Evolutionary conservation across 2,888 invertebrate genomes (phyloP).

Genomic region (Ornithoptera priamus): DNA sequence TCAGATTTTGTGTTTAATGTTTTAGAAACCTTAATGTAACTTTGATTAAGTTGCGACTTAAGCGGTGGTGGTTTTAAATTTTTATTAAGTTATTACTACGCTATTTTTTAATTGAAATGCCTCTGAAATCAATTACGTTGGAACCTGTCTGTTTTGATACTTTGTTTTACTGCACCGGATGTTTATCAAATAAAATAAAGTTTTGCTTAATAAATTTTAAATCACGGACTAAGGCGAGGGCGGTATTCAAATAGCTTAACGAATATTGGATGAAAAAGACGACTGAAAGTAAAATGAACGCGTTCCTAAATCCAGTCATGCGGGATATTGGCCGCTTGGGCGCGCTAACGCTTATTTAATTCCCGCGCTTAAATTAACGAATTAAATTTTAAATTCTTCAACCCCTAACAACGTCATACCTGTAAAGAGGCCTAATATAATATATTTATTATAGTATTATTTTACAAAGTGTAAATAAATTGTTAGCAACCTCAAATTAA

Average conservation of each 20-base stretch:
- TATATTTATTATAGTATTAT: too few relatives aligned
- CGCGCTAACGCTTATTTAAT: conserved; percentile 7
- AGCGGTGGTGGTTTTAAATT: too few relatives aligned
- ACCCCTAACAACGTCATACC: too few relatives aligned
- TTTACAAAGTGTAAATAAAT: too few relatives aligned
- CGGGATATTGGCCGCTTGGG: conserved; percentile 6
- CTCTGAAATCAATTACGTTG: too few relatives aligned
- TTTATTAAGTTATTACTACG: too few relatives aligned
- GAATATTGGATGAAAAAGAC: conserved; percentile 17
- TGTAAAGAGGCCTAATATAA: too few relatives aligned
- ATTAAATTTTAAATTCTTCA: too few relatives aligned
- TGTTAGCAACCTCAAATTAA: too few relatives aligned
- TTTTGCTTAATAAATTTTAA: conserved; percentile 4
- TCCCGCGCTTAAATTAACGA: conserved; percentile 1
- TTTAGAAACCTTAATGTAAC: conserved; percentile 3
- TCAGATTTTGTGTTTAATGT: conserved; percentile 1
- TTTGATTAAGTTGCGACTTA: background rate
- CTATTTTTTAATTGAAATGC: too few relatives aligned
- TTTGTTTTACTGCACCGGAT: too few relatives aligned
- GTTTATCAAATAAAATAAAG: background rate
- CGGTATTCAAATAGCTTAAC: conserved; percentile 20
- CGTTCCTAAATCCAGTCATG: conserved; percentile 14
- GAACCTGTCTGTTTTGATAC: too few relatives aligned
- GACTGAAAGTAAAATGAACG: conserved; percentile 5
- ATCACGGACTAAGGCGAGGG: conserved; percentile 14